These are phyloP conservation scores for Tipula vernalis DNA, from an alignment of 2,888 invertebrate species.

Conservation along the genomic window DNA sequence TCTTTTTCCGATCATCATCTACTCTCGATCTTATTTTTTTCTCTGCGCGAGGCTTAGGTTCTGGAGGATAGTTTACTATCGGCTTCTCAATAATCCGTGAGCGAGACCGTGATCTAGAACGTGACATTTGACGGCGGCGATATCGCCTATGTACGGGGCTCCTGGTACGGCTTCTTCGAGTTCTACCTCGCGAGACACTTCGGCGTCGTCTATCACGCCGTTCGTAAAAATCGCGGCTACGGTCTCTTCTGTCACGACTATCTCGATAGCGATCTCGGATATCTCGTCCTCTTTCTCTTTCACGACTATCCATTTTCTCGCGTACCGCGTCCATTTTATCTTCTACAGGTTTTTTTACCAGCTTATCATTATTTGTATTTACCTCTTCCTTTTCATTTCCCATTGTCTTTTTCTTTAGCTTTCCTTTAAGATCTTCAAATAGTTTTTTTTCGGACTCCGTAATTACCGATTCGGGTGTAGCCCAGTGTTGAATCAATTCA, in stretches of 20 bases:
- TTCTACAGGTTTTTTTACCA: slow-evolving; percentile 19
- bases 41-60: slow-evolving; percentile 22
- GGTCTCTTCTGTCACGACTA: slow-evolving; percentile 27
- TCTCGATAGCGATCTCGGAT: background rate
- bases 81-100: slow-evolving; percentile 30
- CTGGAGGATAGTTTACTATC: slow-evolving; percentile 28
- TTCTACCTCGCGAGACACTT: background rate
- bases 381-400: slow-evolving; percentile 7
- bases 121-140: slow-evolving; percentile 19
- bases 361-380: slow-evolving; percentile 14
- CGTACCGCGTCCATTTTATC: background rate
- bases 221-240: slow-evolving; percentile 27
- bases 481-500: slow-evolving; percentile 42
- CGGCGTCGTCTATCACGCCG: slow-evolving; percentile 23
- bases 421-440: slow-evolving; percentile 37
- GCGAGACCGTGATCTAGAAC: slow-evolving; percentile 23
- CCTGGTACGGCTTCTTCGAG: slow-evolving; percentile 18
- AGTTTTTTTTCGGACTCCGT: slow-evolving; percentile 45
- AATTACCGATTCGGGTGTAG: slow-evolving; percentile 42
- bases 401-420: slow-evolving; percentile 28
- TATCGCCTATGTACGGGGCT: slow-evolving; percentile 13
- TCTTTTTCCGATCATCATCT: slow-evolving; percentile 16
- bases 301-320: background rate
- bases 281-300: background rate
- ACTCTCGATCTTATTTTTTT: slow-evolving; percentile 18